Base-by-base conservation (phyloP, 2,797 vertebrate genomes). In the Rhinoraja longicauda region DNA sequence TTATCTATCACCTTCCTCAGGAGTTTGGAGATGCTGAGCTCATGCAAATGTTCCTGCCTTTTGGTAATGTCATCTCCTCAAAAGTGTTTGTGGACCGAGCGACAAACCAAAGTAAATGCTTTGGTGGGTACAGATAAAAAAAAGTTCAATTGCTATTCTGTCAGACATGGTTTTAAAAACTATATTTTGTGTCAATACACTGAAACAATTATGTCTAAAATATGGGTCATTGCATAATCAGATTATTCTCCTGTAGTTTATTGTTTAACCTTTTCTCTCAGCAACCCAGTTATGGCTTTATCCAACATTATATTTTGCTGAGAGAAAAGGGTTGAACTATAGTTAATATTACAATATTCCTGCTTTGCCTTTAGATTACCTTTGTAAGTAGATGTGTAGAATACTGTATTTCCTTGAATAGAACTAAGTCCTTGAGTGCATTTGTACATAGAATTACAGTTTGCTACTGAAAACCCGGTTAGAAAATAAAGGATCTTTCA, bases 51-150 rank as follows among this genome's bases (percentile, higher is more conserved):
- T 99, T 99, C 97, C 98, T 99, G 96, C 98, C 99, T 96, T 99
- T 99, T 95, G 98, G 99, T 97, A 99, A 99, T 97, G 99, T 99
- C 98, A 99, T 99, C 97, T 99, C 99, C 95, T 99, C 98, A 97
- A 99, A 99, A 98, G 99, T 99, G 96, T 99, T 99, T 96, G 99
- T 99, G 97, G 98, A 99, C 97, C 97, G 99, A 96, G 99, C 98
- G 94, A 99, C 98, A 97, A 99, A 99, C 98, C 98, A 99, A 98
- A 99, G 98, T 98, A 99, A 98, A 98, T 99, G 98, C 97, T 99
- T 99, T 94, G 98, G 98, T 99, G 98, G 98, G 98, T 99, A 99
- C 97, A 97, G 97, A 97, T 97, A 97, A 97, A 96, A 96, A 97
- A 97, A 96, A 96, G 97, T 96, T 96, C 96, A 96, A 96, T 92